phyloP scores from a whole-genome alignment of 2,888 invertebrate species.

The Leistus spinibarbis region DNA sequence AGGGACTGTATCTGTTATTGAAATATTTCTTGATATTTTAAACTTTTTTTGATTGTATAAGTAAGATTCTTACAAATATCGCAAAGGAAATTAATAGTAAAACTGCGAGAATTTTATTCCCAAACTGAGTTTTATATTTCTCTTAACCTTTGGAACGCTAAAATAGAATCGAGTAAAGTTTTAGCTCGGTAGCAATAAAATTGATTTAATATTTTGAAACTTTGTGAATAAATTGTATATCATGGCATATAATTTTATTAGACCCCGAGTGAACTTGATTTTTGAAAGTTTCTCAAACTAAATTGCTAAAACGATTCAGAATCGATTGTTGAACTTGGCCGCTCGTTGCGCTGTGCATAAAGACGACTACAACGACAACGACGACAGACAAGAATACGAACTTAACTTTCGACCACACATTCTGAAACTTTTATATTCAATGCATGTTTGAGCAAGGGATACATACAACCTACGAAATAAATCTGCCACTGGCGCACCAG shows the following conservation, averaged over 20 bases:
- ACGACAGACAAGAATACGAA: constrained; percentile 2
- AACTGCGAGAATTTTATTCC: too few relatives aligned
- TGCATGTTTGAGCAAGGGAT: background rate
- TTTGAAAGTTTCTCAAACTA: constrained; percentile 1
- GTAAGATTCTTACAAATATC: too few relatives aligned
- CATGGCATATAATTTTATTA: background rate
- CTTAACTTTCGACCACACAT: background rate
- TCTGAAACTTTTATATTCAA: constrained; percentile 1
- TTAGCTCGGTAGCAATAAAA: background rate
- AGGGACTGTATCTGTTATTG: too few relatives aligned
- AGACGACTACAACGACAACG: too few relatives aligned
- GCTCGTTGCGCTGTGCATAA: too few relatives aligned
- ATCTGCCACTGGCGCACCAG: too few relatives aligned
- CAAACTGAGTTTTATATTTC: too few relatives aligned
- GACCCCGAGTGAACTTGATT: background rate
- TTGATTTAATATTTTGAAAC: background rate
- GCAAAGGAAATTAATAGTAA: too few relatives aligned
- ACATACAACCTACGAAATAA: background rate
- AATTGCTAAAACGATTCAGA: background rate
- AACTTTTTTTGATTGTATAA: too few relatives aligned
- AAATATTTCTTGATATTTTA: too few relatives aligned
- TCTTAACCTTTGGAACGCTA: background rate
- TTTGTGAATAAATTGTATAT: background rate
- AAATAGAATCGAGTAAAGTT: background rate
- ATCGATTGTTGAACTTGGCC: constrained; percentile 9